A percentile compares a stretch with the other conserved stretches of the same genome.
Conservation (phyloP, 2,888 invertebrate species). For the Sipha maydis region DNA sequence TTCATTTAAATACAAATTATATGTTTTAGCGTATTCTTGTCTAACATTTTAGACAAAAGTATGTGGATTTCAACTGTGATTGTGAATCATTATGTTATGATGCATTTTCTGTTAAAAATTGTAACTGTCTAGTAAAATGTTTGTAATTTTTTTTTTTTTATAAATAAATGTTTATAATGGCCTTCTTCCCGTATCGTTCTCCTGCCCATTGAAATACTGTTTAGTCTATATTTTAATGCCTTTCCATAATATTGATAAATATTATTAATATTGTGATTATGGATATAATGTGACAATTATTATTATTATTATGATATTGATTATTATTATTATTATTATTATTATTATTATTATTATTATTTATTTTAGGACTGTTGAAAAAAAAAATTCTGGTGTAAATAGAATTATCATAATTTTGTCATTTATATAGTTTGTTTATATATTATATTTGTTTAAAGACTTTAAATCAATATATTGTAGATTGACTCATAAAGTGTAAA, state of each 20-base stretch:
- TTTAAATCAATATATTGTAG: conserved; percentile 59
- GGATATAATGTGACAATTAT: conserved; percentile 40
- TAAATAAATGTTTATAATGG: not conserved
- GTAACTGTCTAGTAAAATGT: conserved; percentile 45
- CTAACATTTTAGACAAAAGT: not conserved
- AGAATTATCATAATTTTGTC: conserved; percentile 59
- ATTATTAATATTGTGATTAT: conserved; percentile 28
- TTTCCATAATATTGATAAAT: conserved; percentile 26
- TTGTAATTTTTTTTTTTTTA: conserved; percentile 3
- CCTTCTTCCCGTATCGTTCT: conserved; percentile 36
- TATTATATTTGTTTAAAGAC: conserved; percentile 62
- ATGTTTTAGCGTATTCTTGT: conserved; percentile 14
- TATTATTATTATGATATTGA: conserved; percentile 37
- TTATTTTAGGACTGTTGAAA: conserved; percentile 58
- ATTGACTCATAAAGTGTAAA: conserved; percentile 43
- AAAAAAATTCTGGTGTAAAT: conserved; percentile 47
- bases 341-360: conserved; percentile 55
- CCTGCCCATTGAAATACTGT: conserved; percentile 46
- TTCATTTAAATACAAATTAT: conserved; percentile 3
- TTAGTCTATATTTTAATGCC: conserved; percentile 30
- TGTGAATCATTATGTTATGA: conserved; percentile 34
- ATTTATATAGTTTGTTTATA: conserved; percentile 62
- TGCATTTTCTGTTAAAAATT: conserved; percentile 35
- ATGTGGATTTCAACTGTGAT: conserved; percentile 56
- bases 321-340: conserved; percentile 38